Evolutionary conservation across 2,113 vertebrate species (phyloP).

Genomic region (Thamnophis sirtalis): DNA sequence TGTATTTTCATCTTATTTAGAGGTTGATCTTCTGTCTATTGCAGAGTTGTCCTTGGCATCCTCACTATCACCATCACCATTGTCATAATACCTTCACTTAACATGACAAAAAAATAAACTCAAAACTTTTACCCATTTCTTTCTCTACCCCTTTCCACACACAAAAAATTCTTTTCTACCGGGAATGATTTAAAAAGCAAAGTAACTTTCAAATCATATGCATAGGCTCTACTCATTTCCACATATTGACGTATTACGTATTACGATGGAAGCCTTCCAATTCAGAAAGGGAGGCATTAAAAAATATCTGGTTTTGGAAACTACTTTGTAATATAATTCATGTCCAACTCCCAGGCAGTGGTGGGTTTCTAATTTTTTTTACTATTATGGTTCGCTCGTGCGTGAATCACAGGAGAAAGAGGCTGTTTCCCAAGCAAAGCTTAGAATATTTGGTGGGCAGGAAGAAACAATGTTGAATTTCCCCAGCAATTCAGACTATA

Average conservation of each 20-base stretch:
- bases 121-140: background rate
- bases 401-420: background rate
- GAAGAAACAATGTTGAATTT: background rate
- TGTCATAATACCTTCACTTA: background rate
- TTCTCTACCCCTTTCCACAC: background rate
- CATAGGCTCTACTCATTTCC: background rate
- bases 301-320: background rate
- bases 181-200: background rate
- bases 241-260: background rate
- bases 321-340: background rate
- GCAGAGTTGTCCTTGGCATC: slow-evolving; percentile 37
- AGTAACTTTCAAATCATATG: background rate
- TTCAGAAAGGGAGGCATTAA: background rate
- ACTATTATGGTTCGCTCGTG: no score
- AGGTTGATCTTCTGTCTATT: slow-evolving; percentile 21
- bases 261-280: background rate
- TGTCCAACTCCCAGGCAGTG: background rate
- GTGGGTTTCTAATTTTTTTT: no score
- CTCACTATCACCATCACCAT: background rate
- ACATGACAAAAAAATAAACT: background rate
- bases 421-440: background rate
- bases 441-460: background rate
- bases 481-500: background rate
- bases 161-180: background rate
- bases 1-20: background rate